A percentile compares a stretch with the other conserved stretches of the same genome.
These are phyloP conservation scores for Xanthia togata DNA, from an alignment of 2,888 invertebrate genomes.

Conservation along the genomic window DNA sequence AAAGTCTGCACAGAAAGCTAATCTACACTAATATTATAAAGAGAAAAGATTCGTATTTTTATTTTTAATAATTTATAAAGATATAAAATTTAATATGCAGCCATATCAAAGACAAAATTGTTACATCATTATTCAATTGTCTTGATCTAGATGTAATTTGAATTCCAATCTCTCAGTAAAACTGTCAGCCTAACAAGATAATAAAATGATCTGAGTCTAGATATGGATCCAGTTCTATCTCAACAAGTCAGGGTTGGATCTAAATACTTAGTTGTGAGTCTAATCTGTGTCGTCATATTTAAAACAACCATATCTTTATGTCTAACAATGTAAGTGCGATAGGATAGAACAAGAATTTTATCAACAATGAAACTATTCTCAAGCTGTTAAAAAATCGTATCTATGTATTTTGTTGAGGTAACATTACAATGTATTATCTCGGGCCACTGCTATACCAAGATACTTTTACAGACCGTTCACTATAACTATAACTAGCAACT, in stretches of 20 bases:
- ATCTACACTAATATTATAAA: too few relatives aligned
- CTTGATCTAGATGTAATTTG: slow-evolving; percentile 1
- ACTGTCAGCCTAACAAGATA: slow-evolving; percentile 7
- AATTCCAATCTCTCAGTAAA: slow-evolving; percentile 1
- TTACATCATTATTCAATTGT: slow-evolving; percentile 28
- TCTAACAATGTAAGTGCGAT: not conserved
- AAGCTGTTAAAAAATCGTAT: not conserved
- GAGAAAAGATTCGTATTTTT: too few relatives aligned
- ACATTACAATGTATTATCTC: not conserved
- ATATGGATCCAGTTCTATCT: slow-evolving; percentile 15
- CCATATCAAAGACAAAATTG: not conserved
- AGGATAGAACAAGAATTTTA: not conserved
- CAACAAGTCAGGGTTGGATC: not conserved
- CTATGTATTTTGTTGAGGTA: not conserved
- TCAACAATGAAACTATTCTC: not conserved
- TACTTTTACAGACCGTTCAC: not conserved
- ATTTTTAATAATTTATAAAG: too few relatives aligned
- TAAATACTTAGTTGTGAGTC: not conserved
- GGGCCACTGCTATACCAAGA: not conserved
- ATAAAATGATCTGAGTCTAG: slow-evolving; percentile 24
- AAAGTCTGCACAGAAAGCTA: too few relatives aligned
- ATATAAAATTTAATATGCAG: too few relatives aligned
- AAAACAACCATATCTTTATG: not conserved
- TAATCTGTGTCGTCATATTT: not conserved
- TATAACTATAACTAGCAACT: too few relatives aligned